Percentiles rank a stretch among this genome's conserved stretches.
phyloP scores from a whole-genome alignment of 2,797 vertebrate genomes.

The Paedocypris micromegethes region DNA sequence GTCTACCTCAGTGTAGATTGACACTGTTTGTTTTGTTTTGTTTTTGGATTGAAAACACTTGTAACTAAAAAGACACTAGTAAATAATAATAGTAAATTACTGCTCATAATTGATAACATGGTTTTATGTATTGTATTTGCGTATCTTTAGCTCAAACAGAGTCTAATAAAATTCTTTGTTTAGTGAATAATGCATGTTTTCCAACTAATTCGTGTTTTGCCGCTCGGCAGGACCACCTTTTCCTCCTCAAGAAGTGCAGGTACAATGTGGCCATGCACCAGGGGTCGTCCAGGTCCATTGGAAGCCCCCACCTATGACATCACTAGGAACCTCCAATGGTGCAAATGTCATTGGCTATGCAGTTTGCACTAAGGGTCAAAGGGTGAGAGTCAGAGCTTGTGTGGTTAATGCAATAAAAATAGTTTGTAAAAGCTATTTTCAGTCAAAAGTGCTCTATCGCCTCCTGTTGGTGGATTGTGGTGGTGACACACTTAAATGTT shows the following conservation, averaged over 20 bases:
- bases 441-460: conserved; percentile 46
- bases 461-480: conserved; percentile 54
- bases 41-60: no score
- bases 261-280: conserved; percentile 78
- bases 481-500: conserved; percentile 6
- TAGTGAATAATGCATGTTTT: background rate
- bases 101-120: no score
- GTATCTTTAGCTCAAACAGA: conserved; percentile 47
- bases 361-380: conserved; percentile 89
- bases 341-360: conserved; percentile 89
- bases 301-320: conserved; percentile 82
- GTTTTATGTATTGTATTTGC: no score
- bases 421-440: conserved; percentile 11
- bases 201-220: conserved; percentile 5
- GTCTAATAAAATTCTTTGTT: conserved; percentile 29
- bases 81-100: no score
- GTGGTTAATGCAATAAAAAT: conserved; percentile 23
- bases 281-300: conserved; percentile 83
- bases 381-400: conserved; percentile 63
- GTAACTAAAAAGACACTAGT: no score
- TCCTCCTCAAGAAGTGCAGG: conserved; percentile 83
- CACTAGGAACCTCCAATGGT: conserved; percentile 85
- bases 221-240: conserved; percentile 78
- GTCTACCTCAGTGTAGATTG: no score
- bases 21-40: no score